Percentiles rank a stretch among this genome's conserved stretches.
These are phyloP conservation scores for Eilema sororculum DNA, from an alignment of 2,888 invertebrate species.

Conservation along the genomic window DNA sequence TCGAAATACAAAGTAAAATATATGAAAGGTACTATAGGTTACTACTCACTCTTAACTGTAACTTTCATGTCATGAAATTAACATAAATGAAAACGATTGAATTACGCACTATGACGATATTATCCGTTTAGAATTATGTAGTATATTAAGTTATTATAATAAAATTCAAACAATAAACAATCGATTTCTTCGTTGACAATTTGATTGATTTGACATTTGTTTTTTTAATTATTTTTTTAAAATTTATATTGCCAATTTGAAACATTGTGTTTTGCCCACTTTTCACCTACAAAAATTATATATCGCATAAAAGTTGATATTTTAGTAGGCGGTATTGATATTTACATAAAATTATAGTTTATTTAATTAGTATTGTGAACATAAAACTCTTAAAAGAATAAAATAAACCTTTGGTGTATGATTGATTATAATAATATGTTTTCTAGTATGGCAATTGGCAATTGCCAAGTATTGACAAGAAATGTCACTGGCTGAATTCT, in stretches of 20 bases:
- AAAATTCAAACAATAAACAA: background rate
- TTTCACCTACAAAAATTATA: too few species aligned
- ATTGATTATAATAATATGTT: too few species aligned
- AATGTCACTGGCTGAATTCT: constrained; percentile 7
- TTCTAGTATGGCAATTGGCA: background rate
- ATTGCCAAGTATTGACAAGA: background rate
- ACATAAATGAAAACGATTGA: constrained; percentile 33
- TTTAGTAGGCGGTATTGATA: too few species aligned
- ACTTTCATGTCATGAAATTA: constrained; percentile 85
- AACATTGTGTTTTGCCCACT: background rate
- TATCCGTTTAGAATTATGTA: background rate
- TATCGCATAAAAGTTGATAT: too few species aligned
- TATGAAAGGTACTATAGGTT: background rate
- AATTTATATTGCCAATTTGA: background rate
- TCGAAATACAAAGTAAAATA: background rate
- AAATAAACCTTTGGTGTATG: background rate
- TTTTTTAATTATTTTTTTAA: background rate
- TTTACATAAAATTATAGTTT: too few species aligned
- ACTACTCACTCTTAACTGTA: constrained; percentile 87
- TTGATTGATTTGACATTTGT: background rate
- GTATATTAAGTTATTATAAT: background rate
- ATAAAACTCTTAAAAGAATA: too few species aligned
- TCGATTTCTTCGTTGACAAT: background rate
- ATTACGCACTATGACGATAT: background rate
- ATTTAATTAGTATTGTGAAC: too few species aligned